These are phyloP conservation scores for Conops quadrifasciatus DNA, from an alignment of 2,888 invertebrate species.

Conservation along the genomic window DNA sequence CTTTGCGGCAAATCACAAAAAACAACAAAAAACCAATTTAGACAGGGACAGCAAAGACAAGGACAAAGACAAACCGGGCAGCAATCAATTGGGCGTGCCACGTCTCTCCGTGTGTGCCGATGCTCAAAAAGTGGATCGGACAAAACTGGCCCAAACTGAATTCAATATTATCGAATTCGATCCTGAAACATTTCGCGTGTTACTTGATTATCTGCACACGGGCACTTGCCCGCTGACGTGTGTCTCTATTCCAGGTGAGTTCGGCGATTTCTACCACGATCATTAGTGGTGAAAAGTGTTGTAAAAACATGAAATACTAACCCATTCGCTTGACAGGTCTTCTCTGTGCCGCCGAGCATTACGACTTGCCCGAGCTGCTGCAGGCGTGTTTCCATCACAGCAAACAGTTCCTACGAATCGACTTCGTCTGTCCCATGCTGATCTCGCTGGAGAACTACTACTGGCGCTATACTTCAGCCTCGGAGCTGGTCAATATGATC, in stretches of 20 bases:
- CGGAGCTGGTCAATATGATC: slow-evolving; percentile 94
- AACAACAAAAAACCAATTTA: slow-evolving; percentile 56
- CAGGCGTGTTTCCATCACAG: slow-evolving; percentile 96
- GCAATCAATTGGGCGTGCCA: slow-evolving; percentile 81
- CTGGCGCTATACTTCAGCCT: slow-evolving; percentile 94
- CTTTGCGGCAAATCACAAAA: slow-evolving; percentile 12
- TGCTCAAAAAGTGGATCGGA: slow-evolving; percentile 91
- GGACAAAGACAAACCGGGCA: slow-evolving; percentile 79
- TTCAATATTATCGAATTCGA: slow-evolving; percentile 96
- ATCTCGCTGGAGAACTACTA: slow-evolving; percentile 93
- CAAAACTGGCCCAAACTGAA: slow-evolving; percentile 92
- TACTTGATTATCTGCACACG: slow-evolving; percentile 91
- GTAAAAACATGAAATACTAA: background rate
- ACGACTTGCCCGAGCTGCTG: slow-evolving; percentile 88
- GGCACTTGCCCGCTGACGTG: slow-evolving; percentile 92
- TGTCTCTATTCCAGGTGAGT: slow-evolving; percentile 84
- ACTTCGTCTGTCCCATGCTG: slow-evolving; percentile 92
- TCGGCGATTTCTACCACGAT: no score
- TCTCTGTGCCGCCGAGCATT: slow-evolving; percentile 93
- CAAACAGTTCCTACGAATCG: slow-evolving; percentile 90
- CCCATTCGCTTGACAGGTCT: slow-evolving; percentile 63
- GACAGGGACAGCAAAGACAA: slow-evolving; percentile 84
- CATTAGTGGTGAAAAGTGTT: background rate
- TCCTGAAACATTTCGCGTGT: slow-evolving; percentile 89
- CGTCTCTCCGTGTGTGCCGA: slow-evolving; percentile 92